Conservation (phyloP, 2,797 vertebrate genomes). For the Gephyroberyx darwinii region DNA sequence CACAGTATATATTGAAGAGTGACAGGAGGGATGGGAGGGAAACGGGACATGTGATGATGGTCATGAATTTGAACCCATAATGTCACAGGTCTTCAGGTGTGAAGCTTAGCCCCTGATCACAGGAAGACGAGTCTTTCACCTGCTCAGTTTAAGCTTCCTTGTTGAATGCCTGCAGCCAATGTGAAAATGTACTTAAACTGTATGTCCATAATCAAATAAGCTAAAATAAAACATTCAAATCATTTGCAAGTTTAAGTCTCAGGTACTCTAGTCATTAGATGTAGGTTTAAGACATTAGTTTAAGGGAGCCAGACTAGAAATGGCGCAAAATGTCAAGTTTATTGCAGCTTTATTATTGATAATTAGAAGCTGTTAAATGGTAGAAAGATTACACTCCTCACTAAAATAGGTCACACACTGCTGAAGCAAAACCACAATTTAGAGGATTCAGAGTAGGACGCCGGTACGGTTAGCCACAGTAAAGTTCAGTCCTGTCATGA, state of each 20-base stretch:
- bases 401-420: conserved; percentile 20
- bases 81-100: too few relatives aligned
- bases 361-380: conserved; percentile 14
- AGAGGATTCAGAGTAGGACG: conserved; percentile 29
- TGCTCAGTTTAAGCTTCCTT: neutral
- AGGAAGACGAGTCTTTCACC: too few relatives aligned
- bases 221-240: neutral
- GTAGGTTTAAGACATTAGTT: conserved; percentile 18
- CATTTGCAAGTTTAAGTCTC: neutral
- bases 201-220: too few relatives aligned
- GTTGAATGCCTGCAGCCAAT: neutral
- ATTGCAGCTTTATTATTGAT: neutral
- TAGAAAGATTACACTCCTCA: conserved; percentile 22
- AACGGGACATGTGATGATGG: too few relatives aligned
- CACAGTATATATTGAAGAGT: neutral
- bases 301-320: conserved; percentile 2
- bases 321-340: neutral
- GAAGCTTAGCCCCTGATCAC: too few relatives aligned
- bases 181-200: neutral
- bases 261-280: neutral
- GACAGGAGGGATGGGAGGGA: neutral
- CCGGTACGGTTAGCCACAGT: conserved; percentile 48
- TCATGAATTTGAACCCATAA: too few relatives aligned
- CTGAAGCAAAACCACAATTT: conserved; percentile 39
- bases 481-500: conserved; percentile 52